Percentiles rank a stretch among this genome's conserved stretches.
These are phyloP conservation scores for Crossocerus cetratus DNA, from an alignment of 2,888 invertebrate genomes.

Conservation along the genomic window DNA sequence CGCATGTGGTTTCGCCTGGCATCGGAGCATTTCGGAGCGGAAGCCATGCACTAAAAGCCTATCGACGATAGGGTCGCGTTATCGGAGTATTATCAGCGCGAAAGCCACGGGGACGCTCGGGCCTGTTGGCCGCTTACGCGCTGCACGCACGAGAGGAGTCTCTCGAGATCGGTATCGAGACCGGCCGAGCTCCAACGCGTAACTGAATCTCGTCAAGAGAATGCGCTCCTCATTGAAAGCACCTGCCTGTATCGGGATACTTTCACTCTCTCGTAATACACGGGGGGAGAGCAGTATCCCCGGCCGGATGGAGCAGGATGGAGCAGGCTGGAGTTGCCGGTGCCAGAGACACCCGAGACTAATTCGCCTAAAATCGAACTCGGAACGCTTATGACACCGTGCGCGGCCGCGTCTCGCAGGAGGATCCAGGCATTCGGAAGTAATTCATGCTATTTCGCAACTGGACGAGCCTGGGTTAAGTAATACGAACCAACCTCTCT, in stretches of 20 bases:
- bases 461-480: background rate
- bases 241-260: constrained; percentile 40
- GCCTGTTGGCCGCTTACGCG: background rate
- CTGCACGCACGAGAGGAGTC: background rate
- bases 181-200: constrained; percentile 14
- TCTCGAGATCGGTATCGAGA: constrained; percentile 26
- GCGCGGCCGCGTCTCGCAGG: background rate
- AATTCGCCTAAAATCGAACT: background rate
- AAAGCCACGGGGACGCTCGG: constrained; percentile 9
- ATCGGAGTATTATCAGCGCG: background rate
- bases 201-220: constrained; percentile 38
- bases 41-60: background rate
- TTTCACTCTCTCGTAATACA: constrained; percentile 56
- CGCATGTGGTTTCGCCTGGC: background rate
- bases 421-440: background rate
- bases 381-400: background rate
- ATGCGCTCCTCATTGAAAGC: constrained; percentile 44
- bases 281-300: constrained; percentile 14
- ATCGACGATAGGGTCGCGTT: background rate
- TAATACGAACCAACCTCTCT: background rate
- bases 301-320: background rate
- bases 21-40: background rate
- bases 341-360: background rate
- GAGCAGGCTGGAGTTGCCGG: too few relatives aligned
- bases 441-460: constrained; percentile 1